phyloP scores from a whole-genome alignment of 2,888 invertebrate genomes.

The Drosophila picticornis region DNA sequence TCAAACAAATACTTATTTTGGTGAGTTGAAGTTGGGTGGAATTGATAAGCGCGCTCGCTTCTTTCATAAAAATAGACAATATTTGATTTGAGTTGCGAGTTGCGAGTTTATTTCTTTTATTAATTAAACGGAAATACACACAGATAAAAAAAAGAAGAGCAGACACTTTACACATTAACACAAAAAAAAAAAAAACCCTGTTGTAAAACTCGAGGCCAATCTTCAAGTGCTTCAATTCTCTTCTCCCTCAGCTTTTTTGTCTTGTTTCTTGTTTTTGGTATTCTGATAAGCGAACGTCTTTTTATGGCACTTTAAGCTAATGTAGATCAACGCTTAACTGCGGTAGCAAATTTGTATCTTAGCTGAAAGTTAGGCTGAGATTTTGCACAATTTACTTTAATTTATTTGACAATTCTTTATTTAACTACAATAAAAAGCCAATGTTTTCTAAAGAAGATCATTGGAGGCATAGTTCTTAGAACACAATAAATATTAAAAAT shows the following conservation, averaged over 20 bases:
- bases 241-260: neutral
- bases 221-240: conserved; percentile 19
- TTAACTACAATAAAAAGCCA: neutral
- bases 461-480: neutral
- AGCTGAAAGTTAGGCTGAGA: neutral
- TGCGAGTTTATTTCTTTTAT: conserved; percentile 65
- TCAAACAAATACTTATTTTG: conserved; percentile 39
- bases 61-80: conserved; percentile 67
- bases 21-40: neutral
- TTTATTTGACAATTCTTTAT: neutral
- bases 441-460: neutral
- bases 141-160: conserved; percentile 35
- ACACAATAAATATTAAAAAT: neutral
- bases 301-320: conserved; percentile 15
- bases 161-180: conserved; percentile 4
- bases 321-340: conserved; percentile 30
- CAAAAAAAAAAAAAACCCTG: conserved; percentile 1
- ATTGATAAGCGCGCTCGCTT: conserved; percentile 42
- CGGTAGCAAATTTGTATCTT: conserved; percentile 27
- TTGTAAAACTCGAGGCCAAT: conserved; percentile 30
- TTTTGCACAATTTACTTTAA: neutral
- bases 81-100: conserved; percentile 66
- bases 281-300: conserved; percentile 35
- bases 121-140: conserved; percentile 72
- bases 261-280: neutral